Percentiles rank a stretch among this genome's conserved stretches.
These are phyloP conservation scores for Lepisosteus oculatus DNA, from an alignment of 2,113 vertebrate species.

Conservation along the genomic window DNA sequence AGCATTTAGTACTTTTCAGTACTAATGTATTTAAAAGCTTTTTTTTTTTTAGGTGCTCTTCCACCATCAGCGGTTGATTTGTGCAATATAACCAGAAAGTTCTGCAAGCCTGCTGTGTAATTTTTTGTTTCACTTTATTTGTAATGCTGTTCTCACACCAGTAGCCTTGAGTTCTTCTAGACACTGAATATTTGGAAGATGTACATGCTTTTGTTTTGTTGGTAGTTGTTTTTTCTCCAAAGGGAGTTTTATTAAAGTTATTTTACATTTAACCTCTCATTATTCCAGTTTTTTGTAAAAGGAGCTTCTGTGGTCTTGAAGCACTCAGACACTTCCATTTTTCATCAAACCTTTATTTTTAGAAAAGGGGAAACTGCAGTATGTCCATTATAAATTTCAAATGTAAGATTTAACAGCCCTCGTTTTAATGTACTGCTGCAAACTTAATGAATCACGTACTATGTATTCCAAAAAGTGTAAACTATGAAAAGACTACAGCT, in stretches of 20 bases:
- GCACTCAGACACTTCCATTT: neutral
- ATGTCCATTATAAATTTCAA: too few species aligned
- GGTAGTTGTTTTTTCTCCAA: slow-evolving; percentile 50
- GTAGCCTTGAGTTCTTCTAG: slow-evolving; percentile 52
- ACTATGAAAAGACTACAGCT: too few species aligned
- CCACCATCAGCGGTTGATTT: slow-evolving; percentile 43
- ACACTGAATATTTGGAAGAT: slow-evolving; percentile 64
- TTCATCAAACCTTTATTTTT: too few species aligned
- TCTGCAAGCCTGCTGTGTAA: slow-evolving; percentile 33
- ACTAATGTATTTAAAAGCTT: slow-evolving; percentile 34
- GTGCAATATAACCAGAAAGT: slow-evolving; percentile 59
- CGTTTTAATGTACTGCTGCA: too few species aligned
- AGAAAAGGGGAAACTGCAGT: too few species aligned
- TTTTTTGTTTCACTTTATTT: slow-evolving; percentile 38
- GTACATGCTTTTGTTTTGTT: slow-evolving; percentile 51
- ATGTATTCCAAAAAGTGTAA: too few species aligned
- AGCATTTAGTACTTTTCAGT: slow-evolving; percentile 13
- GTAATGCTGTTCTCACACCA: slow-evolving; percentile 45
- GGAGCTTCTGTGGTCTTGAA: neutral
- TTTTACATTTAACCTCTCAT: slow-evolving; percentile 43
- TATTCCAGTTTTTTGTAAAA: slow-evolving; percentile 9
- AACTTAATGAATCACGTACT: too few species aligned
- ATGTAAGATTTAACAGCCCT: too few species aligned
- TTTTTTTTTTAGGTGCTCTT: slow-evolving; percentile 38
- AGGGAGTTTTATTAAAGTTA: slow-evolving; percentile 64